Conservation (phyloP, 2,888 invertebrate species). For the Leistus spinibarbis region DNA sequence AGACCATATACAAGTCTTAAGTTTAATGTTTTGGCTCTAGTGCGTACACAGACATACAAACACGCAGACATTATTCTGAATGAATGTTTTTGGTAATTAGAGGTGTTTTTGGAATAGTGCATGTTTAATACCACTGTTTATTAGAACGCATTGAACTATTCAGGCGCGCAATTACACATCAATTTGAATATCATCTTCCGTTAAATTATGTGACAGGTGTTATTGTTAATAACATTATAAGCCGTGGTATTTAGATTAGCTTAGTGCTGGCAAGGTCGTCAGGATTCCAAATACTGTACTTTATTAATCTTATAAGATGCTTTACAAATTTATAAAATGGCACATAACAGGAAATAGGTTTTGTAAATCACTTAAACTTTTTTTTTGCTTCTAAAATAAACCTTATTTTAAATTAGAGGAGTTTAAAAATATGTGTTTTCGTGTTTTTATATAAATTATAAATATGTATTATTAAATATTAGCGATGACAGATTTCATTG, state of each 20-base stretch:
- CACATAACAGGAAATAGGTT: too few relatives aligned
- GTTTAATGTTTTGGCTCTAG: too few relatives aligned
- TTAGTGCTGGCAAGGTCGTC: slow-evolving; percentile 7
- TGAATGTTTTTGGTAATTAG: neutral
- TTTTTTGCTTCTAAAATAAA: too few relatives aligned
- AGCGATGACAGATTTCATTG: slow-evolving; percentile 1
- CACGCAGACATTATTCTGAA: too few relatives aligned
- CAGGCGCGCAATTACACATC: neutral
- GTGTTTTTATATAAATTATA: too few relatives aligned
- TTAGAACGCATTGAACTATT: neutral
- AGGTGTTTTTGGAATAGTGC: neutral
- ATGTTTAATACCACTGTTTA: neutral
- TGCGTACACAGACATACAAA: too few relatives aligned
- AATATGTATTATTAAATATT: too few relatives aligned
- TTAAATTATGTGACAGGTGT: slow-evolving; percentile 2
- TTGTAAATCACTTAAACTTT: too few relatives aligned
- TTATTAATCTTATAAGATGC: neutral
- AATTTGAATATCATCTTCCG: neutral
- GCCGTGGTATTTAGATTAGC: slow-evolving; percentile 22
- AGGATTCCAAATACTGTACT: neutral
- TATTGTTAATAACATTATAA: slow-evolving; percentile 18
- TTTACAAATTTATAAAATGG: neutral
- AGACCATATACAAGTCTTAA: too few relatives aligned
- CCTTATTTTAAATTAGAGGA: too few relatives aligned
- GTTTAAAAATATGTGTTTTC: too few relatives aligned